Percentiles rank a stretch among this genome's conserved stretches.
Conservation (phyloP, 2,113 vertebrate genomes). For the Eira barbara region DNA sequence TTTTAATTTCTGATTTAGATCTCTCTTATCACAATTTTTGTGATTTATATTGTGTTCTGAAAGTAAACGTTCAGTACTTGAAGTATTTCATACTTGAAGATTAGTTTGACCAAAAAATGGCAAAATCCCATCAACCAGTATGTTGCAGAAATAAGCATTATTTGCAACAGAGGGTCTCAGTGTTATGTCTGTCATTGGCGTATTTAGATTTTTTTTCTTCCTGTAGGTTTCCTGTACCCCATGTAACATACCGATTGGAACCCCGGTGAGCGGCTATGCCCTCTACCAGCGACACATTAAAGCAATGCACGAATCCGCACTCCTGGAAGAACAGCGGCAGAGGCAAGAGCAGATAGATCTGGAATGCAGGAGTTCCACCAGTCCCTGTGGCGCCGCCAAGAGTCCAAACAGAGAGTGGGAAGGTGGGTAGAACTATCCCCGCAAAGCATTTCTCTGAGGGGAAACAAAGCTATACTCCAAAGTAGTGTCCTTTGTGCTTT, state of each 20-base stretch:
- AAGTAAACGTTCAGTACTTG: neutral
- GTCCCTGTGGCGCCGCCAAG: conserved; percentile 86
- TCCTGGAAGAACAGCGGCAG: conserved; percentile 94
- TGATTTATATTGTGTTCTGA: conserved; percentile 12
- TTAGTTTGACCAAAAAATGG: neutral
- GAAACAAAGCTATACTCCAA: neutral
- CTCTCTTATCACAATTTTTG: neutral
- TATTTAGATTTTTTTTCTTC: neutral
- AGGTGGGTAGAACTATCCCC: conserved; percentile 80
- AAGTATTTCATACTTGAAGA: conserved; percentile 1
- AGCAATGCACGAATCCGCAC: conserved; percentile 92
- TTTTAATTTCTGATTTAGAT: neutral
- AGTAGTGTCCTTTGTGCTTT: neutral
- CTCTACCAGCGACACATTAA: conserved; percentile 97
- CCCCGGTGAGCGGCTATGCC: conserved; percentile 89
- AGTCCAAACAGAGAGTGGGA: conserved; percentile 94
- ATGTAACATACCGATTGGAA: conserved; percentile 85
- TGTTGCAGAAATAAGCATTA: neutral
- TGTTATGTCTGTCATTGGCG: neutral
- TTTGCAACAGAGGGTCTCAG: neutral
- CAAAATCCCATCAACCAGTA: neutral
- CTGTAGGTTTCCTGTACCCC: conserved; percentile 87
- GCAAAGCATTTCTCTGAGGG: neutral
- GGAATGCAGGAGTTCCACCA: conserved; percentile 86
- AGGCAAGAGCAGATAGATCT: conserved; percentile 91